Base-by-base conservation (phyloP, 2,797 vertebrate genomes). In the Chiroxiphia lanceolata region DNA sequence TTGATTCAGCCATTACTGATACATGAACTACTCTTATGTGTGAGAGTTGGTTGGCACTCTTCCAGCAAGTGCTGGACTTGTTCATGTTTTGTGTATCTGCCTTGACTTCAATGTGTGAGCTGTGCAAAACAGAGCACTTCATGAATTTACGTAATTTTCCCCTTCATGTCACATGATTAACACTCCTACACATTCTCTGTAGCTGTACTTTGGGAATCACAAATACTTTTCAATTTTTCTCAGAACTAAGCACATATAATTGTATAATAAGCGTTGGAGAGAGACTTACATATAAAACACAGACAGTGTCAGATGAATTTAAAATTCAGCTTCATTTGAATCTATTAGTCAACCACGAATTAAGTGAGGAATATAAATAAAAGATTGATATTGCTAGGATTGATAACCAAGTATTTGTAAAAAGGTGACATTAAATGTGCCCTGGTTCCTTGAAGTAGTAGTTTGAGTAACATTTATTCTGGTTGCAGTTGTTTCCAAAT, bases 161-260 rank as follows among this genome's bases (percentile, higher is more conserved):
- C 83, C 89, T 97, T 97, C 83, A 77, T 84, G 63, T 87, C 95
- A 92, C 6, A 34, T 44, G 79, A 63, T 96, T 95, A 95, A 59
- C 87, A 90, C 95, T 97, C 97, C 94, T 87, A 95, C 95, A 47
- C 34, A 3, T 57, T 96, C 85, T 94, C 90, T 87, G 60, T 96
- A 95, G 97, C 87, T 94, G 69, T 83, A 67, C 78, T 93, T 95
- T 57, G 68, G 50, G 88, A 95, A 95, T 94, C 92, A 97, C 87
- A 95, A 95, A 96, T 93, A 94, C 93, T 95, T 95, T 94, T 90
- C 80, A 88, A 90, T 97, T 83, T 97, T 97, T 92, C 38, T 80
- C 57, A 96, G 90, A 89, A 75, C 36, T 59, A 63, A 82, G 70
- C 65, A 83, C 84, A 69, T 94, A 94, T 94, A 95, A 83, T 92